A percentile compares a stretch with the other conserved stretches of the same genome.
These are phyloP conservation scores for Mus spretus DNA, from an alignment of 2,797 vertebrate genomes.

Conservation along the genomic window DNA sequence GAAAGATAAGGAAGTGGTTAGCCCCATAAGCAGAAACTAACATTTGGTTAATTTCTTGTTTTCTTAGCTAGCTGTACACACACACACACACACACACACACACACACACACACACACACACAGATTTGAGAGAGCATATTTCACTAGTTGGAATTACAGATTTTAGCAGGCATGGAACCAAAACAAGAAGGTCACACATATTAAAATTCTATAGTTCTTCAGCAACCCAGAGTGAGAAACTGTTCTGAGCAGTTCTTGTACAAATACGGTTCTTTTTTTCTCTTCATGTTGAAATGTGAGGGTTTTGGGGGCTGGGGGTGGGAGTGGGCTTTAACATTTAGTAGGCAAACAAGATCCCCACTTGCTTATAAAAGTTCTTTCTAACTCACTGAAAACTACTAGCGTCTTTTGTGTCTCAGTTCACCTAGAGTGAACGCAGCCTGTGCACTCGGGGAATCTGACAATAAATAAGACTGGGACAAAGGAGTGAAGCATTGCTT, in stretches of 20 bases:
- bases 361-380: constrained; percentile 66
- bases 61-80: constrained; percentile 14
- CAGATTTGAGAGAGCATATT: not conserved
- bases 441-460: constrained; percentile 1
- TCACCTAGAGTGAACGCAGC: not conserved
- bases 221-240: constrained; percentile 46
- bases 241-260: constrained; percentile 48
- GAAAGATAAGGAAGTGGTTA: constrained; percentile 42
- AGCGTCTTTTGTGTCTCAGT: constrained; percentile 53
- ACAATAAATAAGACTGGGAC: constrained; percentile 41
- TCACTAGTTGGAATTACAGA: not conserved
- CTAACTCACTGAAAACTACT: constrained; percentile 56
- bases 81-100: not conserved
- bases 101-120: not conserved
- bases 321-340: constrained; percentile 45
- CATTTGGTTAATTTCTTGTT: not conserved
- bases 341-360: constrained; percentile 46
- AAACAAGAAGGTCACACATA: not conserved
- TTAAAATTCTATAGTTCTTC: not conserved
- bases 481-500: constrained; percentile 44
- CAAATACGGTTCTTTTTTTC: constrained; percentile 15
- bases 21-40: not conserved
- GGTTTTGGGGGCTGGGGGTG: not conserved
- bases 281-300: constrained; percentile 48
- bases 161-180: not conserved